Conservation (phyloP, 2,888 invertebrate genomes). For the Lasioglossum lativentre region DNA sequence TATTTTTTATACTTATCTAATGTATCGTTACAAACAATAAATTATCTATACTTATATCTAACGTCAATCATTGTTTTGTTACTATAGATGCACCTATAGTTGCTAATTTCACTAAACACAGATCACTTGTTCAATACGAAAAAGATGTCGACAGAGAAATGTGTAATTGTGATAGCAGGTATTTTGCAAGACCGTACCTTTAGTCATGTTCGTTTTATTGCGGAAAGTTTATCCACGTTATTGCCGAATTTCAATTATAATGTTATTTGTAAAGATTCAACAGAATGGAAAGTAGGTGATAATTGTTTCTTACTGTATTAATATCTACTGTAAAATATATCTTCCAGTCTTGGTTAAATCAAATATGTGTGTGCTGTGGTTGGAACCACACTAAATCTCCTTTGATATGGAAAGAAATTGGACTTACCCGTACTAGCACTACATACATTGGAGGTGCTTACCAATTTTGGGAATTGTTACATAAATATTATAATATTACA, state of each 20-base stretch:
- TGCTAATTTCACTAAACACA: neutral
- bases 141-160: slow-evolving; percentile 59
- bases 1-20: slow-evolving; percentile 14
- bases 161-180: slow-evolving; percentile 85
- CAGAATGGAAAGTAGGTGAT: slow-evolving; percentile 86
- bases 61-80: neutral
- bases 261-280: slow-evolving; percentile 84
- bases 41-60: slow-evolving; percentile 8
- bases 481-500: slow-evolving; percentile 86
- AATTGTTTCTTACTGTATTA: neutral
- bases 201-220: slow-evolving; percentile 86
- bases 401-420: slow-evolving; percentile 88
- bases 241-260: slow-evolving; percentile 87
- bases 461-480: slow-evolving; percentile 88
- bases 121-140: slow-evolving; percentile 27
- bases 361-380: slow-evolving; percentile 85
- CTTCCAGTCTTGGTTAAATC: slow-evolving; percentile 85
- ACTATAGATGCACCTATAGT: neutral
- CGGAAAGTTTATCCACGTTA: slow-evolving; percentile 85
- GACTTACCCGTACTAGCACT: slow-evolving; percentile 86
- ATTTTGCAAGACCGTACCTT: slow-evolving; percentile 86
- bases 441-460: slow-evolving; percentile 87
- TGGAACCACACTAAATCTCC: slow-evolving; percentile 87
- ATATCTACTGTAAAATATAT: neutral
- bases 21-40: slow-evolving; percentile 9